Conservation (phyloP, 1,140 invertebrate species). For the Oreohelix idahoensis region DNA sequence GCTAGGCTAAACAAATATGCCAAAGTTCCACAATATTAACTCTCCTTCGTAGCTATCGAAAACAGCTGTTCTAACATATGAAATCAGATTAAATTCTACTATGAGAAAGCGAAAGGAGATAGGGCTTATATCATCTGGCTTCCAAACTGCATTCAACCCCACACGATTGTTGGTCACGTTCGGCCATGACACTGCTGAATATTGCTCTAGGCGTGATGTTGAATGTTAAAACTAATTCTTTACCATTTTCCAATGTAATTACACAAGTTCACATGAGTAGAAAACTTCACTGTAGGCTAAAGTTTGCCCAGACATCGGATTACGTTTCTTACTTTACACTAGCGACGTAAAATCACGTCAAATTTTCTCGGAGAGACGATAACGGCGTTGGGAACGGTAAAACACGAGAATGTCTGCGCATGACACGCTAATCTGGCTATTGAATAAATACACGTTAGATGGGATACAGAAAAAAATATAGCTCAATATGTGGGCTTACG, state of each 20-base stretch:
- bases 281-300: conserved; percentile 24
- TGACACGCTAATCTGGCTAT: conserved; percentile 43
- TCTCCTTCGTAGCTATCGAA: too few species aligned
- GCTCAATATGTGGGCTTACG: too few species aligned
- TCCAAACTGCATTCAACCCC: neutral
- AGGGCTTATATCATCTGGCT: too few species aligned
- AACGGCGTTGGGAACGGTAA: conserved; percentile 71
- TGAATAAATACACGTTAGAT: neutral
- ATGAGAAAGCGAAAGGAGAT: conserved; percentile 11
- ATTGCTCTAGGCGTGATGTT: conserved; percentile 4
- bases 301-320: conserved; percentile 26
- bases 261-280: conserved; percentile 11
- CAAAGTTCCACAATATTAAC: too few species aligned
- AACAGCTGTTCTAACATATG: too few species aligned
- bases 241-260: conserved; percentile 22
- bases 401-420: conserved; percentile 70
- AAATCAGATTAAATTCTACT: too few species aligned
- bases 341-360: conserved; percentile 67
- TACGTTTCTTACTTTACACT: conserved; percentile 58
- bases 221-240: conserved; percentile 7
- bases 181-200: conserved; percentile 24
- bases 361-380: conserved; percentile 66
- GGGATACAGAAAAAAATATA: too few species aligned
- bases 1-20: too few species aligned
- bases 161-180: neutral